Evolutionary conservation across 2,797 vertebrate species (phyloP).

Genomic region (Silurus aristotelis): DNA sequence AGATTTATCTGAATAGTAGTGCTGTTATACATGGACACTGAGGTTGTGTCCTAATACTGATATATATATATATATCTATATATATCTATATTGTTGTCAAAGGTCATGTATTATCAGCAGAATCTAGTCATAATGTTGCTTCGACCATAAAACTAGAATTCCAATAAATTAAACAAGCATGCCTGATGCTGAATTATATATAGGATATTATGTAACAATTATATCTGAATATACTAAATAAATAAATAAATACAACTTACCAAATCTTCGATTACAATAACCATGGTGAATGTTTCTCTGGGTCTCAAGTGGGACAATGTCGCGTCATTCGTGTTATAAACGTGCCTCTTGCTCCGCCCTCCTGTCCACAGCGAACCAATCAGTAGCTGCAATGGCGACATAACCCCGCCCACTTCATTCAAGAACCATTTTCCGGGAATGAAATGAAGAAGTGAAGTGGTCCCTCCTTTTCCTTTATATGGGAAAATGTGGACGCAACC

Average conservation of each 20-base stretch:
- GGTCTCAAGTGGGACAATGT: background rate
- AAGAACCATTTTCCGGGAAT: background rate
- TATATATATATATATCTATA: too few relatives aligned
- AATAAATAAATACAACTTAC: conserved; percentile 28
- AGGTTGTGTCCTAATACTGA: background rate
- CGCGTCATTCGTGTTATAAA: background rate
- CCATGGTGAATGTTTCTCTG: conserved; percentile 31
- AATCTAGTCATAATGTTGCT: background rate
- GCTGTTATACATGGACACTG: background rate
- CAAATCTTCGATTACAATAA: conserved; percentile 43
- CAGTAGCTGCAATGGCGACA: background rate
- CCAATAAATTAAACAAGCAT: background rate
- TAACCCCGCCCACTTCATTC: background rate
- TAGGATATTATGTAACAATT: too few relatives aligned
- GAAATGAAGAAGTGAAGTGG: background rate
- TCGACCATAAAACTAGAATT: background rate
- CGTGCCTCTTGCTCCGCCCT: background rate
- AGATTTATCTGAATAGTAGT: background rate
- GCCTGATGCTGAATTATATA: background rate
- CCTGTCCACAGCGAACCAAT: background rate
- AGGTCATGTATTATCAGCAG: too few relatives aligned
- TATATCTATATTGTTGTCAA: too few relatives aligned
- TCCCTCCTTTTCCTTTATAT: too few relatives aligned
- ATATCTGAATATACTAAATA: background rate
- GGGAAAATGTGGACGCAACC: too few relatives aligned